Conservation (phyloP, 2,888 invertebrate genomes). For the Nomada fabriciana region DNA sequence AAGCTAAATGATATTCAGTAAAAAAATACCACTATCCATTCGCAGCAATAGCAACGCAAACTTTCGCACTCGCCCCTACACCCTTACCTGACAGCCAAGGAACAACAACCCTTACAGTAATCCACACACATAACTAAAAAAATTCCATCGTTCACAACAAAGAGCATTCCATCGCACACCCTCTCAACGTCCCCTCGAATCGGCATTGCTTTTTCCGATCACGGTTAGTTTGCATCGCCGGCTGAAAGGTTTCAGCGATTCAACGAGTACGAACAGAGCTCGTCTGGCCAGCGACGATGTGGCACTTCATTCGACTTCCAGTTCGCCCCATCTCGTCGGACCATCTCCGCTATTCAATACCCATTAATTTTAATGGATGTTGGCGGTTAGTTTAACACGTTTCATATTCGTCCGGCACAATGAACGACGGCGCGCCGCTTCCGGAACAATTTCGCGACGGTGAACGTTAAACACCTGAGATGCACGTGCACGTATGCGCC, state of each 20-base stretch:
- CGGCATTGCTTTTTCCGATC: conserved; percentile 11
- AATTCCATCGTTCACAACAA: not conserved
- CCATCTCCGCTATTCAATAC: conserved; percentile 77
- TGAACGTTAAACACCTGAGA: conserved; percentile 68
- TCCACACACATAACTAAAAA: not conserved
- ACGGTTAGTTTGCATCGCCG: conserved; percentile 9
- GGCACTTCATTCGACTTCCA: conserved; percentile 65
- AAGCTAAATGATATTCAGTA: no score
- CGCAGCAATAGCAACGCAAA: no score
- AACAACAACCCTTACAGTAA: not conserved
- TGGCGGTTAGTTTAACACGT: conserved; percentile 77
- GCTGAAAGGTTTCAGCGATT: conserved; percentile 35
- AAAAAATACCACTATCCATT: no score
- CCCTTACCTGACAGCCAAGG: no score
- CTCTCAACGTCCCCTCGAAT: not conserved
- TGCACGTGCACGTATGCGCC: conserved; percentile 1
- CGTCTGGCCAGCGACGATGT: conserved; percentile 50
- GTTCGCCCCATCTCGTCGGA: conserved; percentile 58
- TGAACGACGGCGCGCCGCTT: conserved; percentile 52
- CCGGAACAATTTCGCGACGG: conserved; percentile 71
- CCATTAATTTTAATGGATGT: conserved; percentile 81
- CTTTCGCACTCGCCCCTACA: no score
- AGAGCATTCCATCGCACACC: not conserved
- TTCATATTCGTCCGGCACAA: conserved; percentile 71
- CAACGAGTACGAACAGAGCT: not conserved